Percentiles rank a stretch among this genome's conserved stretches.
These are phyloP conservation scores for Synanthedon myopaeformis DNA, from an alignment of 2,888 invertebrate genomes.

Conservation along the genomic window DNA sequence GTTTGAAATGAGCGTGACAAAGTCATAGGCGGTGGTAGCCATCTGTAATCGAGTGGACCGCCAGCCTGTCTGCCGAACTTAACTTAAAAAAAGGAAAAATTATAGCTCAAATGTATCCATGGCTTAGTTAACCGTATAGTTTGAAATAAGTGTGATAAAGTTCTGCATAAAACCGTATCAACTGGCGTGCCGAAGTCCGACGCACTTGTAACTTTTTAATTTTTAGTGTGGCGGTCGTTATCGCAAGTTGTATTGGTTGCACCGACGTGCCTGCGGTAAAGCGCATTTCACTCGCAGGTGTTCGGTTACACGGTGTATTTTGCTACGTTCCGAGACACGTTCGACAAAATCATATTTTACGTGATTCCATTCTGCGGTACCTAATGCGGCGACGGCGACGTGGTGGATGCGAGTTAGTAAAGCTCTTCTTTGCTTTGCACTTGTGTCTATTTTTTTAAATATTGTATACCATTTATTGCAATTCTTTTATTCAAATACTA, in stretches of 20 bases:
- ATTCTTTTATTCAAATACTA: too few relatives aligned
- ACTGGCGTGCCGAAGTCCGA: background rate
- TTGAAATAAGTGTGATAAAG: too few relatives aligned
- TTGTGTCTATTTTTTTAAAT: background rate
- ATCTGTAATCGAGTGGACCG: too few relatives aligned
- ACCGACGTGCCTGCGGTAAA: slow-evolving; percentile 21
- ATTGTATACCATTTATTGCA: too few relatives aligned
- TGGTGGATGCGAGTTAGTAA: background rate
- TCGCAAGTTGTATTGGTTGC: slow-evolving; percentile 15
- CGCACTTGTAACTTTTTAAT: slow-evolving; percentile 2
- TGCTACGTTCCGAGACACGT: slow-evolving; percentile 32
- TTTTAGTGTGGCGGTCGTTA: slow-evolving; percentile 11
- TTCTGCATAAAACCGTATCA: background rate
- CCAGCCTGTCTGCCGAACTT: too few relatives aligned
- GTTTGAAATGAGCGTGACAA: too few relatives aligned
- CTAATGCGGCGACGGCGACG: slow-evolving; percentile 1
- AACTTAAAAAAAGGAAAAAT: too few relatives aligned
- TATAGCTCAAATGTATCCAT: too few relatives aligned
- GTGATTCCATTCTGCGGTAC: slow-evolving; percentile 48
- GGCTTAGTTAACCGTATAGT: too few relatives aligned
- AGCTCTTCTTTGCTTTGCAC: background rate
- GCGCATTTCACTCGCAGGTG: slow-evolving; percentile 33
- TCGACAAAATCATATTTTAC: slow-evolving; percentile 62
- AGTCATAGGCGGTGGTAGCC: too few relatives aligned
- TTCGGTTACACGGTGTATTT: slow-evolving; percentile 14